Evolutionary conservation across 2,888 invertebrate genomes (phyloP), one percentile per base, ranked within the genome.

Genomic region (Zelleria hepariella): DNA sequence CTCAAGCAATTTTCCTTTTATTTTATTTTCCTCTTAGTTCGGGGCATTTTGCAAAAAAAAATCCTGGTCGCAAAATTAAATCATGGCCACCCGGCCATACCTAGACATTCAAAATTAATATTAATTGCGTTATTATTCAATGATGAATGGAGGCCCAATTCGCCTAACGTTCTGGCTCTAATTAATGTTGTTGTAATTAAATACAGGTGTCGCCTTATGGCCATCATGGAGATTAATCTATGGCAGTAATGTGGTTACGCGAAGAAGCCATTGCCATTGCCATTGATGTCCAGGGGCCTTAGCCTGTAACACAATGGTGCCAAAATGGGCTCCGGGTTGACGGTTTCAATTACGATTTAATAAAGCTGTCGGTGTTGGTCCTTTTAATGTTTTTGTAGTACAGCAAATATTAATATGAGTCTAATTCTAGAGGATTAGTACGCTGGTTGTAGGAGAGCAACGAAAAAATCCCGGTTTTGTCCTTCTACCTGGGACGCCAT

Each of bases 121-220:
- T 78, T 77, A 78, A 80, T 80, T 72, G 72, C 73, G 66, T 70
- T 68, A 74, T 72, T 74, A 73, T 71, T 69, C 70, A 62, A 71
- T 78, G 76, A 80, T 77, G 74, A 78, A 80, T 77, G 64, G 66
- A 32, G 20, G 20, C 55, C 32, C 27, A n/a, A 20, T 27, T 15
- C 32, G 32, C 21, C 21, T 18, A 21, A 20, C 32, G 18, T 53
- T 53, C 5, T 15, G 24, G 18, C 49, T 49, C 53, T 53, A 55
- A 55, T 55, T 55, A 55, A 55, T 55, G 55, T 55, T 21, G 15
- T 42, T 42, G 20, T 32, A 21, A 27, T 55, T 55, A 32, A 53
- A 18, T 20, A 10, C 55, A 55, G 55, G 27, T 55, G 32, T 51
- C 23, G 51, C 10, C 51, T 51, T 51, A 20, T 21, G 51, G 21